Evolutionary conservation across 2,888 invertebrate species (phyloP), one percentile per base, ranked within the genome.

Genomic region (Hypsopygia costalis): DNA sequence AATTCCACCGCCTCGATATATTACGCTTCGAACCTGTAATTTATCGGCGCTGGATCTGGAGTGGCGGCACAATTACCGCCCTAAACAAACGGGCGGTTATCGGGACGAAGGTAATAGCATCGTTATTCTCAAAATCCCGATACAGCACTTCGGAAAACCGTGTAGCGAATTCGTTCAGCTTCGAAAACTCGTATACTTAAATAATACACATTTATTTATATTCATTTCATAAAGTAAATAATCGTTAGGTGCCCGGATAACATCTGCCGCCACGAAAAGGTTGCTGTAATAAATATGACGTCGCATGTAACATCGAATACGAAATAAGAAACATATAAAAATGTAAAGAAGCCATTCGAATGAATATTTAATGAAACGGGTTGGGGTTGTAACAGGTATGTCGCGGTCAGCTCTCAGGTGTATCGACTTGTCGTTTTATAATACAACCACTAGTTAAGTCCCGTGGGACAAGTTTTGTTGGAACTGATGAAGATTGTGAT

Each of bases 81-180:
- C 64, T 65, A 62, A 77, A 69, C 65, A 73, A 77, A 76, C 69
- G 62, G 59, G 62, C 61, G 67, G 67, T 72, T 67, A 70, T 67
- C 59, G 58, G 56, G 56, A 51, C 49, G 52, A 51, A 52, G 56
- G 46, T 57, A 47, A 55, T 47, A 53, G 48, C 51, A 47, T 49
- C 49, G 51, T 53, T 52, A 55, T 50, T 58, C 51, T 45, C 55
- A 46, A 55, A 57, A 55, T 55, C 49, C 45, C 46, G 40, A 49
- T 50, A 43, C 30, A 37, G 30, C 22, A 30, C 36, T 21, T 37
- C 21, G 21, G 21, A 30, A 11, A 29, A 30, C 21, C 21, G 10
- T 31, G 30, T 20, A 29, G 10, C 22, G 21, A 25, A 30, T 21
- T 12, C 30, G 11, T 29, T 16, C 29, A 6, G 28, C 8, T 29